Base-by-base conservation (phyloP, 2,888 invertebrate species). In the Orgyia antiqua region DNA sequence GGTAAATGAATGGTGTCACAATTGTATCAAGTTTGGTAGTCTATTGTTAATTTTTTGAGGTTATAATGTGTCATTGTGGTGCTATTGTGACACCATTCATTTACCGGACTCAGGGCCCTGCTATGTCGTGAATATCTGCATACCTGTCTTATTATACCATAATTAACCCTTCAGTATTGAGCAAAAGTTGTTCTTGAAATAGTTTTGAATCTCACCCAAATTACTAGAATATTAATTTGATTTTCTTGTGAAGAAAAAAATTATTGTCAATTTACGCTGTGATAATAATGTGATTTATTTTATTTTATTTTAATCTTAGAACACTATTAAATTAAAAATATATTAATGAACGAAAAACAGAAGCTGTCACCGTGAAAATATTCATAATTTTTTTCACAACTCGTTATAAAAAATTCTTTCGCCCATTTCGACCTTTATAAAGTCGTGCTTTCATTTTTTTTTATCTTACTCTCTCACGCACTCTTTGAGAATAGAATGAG, bases 401-500 rank as follows among this genome's bases (percentile, higher is more conserved):
- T 71, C 82, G 57, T 77, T 78, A 74, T 77, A 79, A 76, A 76
- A 77, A 72, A 68, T 55, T 72, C 69, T 71, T 74, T 73, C 69
- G 73, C 73, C 68, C 62, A 42, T 67, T 60, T 53, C 44, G 59
- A 57, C 62, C 58, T 53, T 51, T 50, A 42, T 29, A 47, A 55
- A 60, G 53, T 51, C 52, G 38, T 47, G 39, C 55, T 56, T 48
- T 50, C 51, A 52, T 46, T 48, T 49, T 52, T 43, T 50, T 51
- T 48, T 56, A 35, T 44, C 43, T 47, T 46, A 47, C 47, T 35
- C 40, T 49, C 57, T 49, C 59, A 42, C 43, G 47, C 40, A 58
- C 57, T 58, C 59, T 64, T 62, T 40, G 39, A 61, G 55, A 62
- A 54, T 52, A 43, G 58, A 51, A 57, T 40, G 58, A 59, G 59